Evolutionary conservation across 2,888 invertebrate genomes (phyloP), one percentile per base, ranked within the genome.

Genomic region (Aporophyla nigra): DNA sequence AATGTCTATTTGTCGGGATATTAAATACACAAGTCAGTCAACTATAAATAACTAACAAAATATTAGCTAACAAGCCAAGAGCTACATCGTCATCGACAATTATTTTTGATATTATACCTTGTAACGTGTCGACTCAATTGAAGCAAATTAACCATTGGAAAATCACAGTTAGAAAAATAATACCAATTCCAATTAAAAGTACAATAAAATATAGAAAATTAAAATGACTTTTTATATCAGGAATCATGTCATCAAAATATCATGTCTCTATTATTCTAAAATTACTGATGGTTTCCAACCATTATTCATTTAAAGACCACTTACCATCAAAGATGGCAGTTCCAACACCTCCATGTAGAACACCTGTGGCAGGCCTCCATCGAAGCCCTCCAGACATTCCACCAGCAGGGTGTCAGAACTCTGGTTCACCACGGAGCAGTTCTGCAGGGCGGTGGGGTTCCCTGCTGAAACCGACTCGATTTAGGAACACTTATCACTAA

Each of bases 391-490:
- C 72, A 97, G 94, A 93, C 99, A 99, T 77, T 98, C 98, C 76
- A 99, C 98, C 91, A 98, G 97, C 68, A 96, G 80, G 0, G 91
- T 90, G 0, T 91, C 88, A 68, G 97, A 97, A 72, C 98, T 99
- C 94, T 98, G 98, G 95, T 99, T 98, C 88, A 98, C 97, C 74
- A 99, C 97, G 19, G 98, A 97, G 93, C 99, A 99, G 95, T 99
- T 99, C 90, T 98, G 97, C 76, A 98, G 96, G 9, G 98, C 97
- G 91, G 98, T 98, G 10, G 99, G 99, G 71, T 98, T 98, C 91
- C 98, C 99, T 98, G 86, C 70, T 81, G 82, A 78, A 89, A 65
- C 87, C 74, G n/a, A 76, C 62, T 76, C 33, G 58, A 78, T 74
- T 85, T 73, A 86, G 62, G 53, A 68, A 65, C 73, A n/a, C 33